A percentile compares a stretch with the other conserved stretches of the same genome.
phyloP scores from a whole-genome alignment of 2,888 invertebrate species.

The Tenthredo amoena region DNA sequence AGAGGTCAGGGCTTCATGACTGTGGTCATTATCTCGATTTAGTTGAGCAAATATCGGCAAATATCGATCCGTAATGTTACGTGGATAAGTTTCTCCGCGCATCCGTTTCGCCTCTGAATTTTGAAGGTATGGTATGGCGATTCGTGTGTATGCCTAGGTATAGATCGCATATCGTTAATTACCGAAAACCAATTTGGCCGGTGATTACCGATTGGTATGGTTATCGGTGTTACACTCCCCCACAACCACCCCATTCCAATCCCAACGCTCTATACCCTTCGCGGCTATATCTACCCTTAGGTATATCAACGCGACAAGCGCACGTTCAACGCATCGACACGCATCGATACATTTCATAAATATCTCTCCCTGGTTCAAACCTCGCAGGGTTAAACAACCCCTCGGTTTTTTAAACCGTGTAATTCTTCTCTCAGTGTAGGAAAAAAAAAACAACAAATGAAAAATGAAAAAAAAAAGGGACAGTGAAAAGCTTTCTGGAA shows the following conservation, averaged over 20 bases:
- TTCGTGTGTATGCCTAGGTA: background rate
- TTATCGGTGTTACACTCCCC: conserved; percentile 37
- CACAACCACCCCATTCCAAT: conserved; percentile 13
- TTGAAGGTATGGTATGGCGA: background rate
- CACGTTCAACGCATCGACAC: conserved; percentile 16
- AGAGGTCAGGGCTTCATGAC: background rate
- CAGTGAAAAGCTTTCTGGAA: background rate
- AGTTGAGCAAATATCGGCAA: background rate
- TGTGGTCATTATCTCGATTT: background rate
- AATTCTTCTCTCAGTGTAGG: background rate
- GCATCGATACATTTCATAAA: conserved; percentile 12
- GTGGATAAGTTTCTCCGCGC: background rate
- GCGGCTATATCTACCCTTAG: conserved; percentile 7
- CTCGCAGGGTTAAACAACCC: background rate
- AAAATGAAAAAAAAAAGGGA: background rate
- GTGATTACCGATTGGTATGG: conserved; percentile 51
- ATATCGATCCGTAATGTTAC: background rate
- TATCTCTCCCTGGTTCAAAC: background rate
- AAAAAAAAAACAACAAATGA: background rate
- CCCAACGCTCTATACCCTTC: background rate
- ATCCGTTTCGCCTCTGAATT: background rate
- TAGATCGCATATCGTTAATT: conserved; percentile 44
- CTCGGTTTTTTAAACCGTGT: background rate
- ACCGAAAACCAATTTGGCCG: conserved; percentile 51
- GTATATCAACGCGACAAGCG: conserved; percentile 5